phyloP scores from a whole-genome alignment of 2,888 invertebrate genomes.

The Drosophila suboccidentalis region DNA sequence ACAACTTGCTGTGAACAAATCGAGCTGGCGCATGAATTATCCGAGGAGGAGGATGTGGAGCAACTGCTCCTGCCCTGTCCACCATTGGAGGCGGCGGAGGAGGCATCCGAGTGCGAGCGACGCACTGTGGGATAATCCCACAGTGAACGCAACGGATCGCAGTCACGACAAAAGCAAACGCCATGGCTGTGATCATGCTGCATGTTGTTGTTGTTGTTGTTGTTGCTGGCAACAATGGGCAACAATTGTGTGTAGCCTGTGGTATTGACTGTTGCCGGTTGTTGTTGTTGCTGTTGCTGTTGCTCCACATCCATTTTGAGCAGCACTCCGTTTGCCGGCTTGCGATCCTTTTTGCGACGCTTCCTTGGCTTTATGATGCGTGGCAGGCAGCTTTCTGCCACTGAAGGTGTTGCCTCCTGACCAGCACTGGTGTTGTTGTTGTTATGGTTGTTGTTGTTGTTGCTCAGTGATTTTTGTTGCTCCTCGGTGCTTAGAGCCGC shows the following conservation, averaged over 20 bases:
- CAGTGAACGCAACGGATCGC: conserved; percentile 84
- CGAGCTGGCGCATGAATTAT: conserved; percentile 69
- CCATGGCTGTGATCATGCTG: conserved; percentile 75
- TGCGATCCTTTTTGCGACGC: conserved; percentile 95
- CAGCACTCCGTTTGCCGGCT: conserved; percentile 87
- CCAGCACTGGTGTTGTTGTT: conserved; percentile 6
- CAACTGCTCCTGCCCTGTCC: conserved; percentile 65
- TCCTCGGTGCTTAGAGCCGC: conserved; percentile 65
- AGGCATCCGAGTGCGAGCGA: conserved; percentile 84
- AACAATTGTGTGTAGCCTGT: conserved; percentile 40
- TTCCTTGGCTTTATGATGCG: conserved; percentile 96
- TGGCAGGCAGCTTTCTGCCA: conserved; percentile 91
- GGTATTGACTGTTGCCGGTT: conserved; percentile 8
- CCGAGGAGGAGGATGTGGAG: conserved; percentile 66
- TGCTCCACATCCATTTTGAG: conserved; percentile 72
- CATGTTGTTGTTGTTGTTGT: conserved; percentile 12
- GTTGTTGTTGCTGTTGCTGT: conserved; percentile 9
- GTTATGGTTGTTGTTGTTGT: conserved; percentile 23
- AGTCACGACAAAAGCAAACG: conserved; percentile 81
- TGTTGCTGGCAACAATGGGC: conserved; percentile 22
- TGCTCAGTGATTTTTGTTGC: conserved; percentile 39
- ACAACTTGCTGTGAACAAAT: conserved; percentile 56
- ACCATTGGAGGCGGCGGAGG: conserved; percentile 61
- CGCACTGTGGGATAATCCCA: conserved; percentile 85
- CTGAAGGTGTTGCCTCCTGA: conserved; percentile 22